Evolutionary conservation across 2,888 invertebrate genomes (phyloP).

Genomic region (Agrotis clavis): DNA sequence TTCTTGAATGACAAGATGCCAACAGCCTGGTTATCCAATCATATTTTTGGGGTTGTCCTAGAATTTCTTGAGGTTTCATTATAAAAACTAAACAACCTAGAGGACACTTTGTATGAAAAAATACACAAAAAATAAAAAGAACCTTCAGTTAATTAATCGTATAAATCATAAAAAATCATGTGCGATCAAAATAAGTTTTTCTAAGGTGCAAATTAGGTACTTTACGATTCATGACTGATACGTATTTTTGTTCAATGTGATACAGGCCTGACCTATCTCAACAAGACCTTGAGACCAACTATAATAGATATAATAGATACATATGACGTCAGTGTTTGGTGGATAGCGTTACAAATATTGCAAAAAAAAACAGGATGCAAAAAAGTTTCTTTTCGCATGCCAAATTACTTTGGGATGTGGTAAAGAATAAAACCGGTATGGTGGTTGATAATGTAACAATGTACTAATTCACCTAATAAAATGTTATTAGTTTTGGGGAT

Average conservation of each 20-base stretch:
- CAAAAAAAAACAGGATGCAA: conserved; percentile 21
- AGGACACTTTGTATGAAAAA: too few species aligned
- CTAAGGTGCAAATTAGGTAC: background rate
- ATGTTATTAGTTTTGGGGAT: too few species aligned
- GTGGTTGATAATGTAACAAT: background rate
- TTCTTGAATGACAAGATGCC: background rate
- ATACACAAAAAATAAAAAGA: background rate
- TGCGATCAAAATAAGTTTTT: conserved; percentile 29
- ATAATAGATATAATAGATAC: conserved; percentile 55
- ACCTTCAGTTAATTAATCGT: background rate
- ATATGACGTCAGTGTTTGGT: conserved; percentile 41
- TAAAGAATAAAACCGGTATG: conserved; percentile 8
- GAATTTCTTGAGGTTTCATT: background rate
- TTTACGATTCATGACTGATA: conserved; percentile 7
- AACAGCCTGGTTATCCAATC: background rate
- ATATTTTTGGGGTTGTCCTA: background rate
- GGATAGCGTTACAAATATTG: conserved; percentile 27
- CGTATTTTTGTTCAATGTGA: conserved; percentile 39
- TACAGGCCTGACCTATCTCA: conserved; percentile 57
- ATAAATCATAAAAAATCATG: conserved; percentile 1
- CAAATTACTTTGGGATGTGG: conserved; percentile 12
- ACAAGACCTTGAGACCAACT: conserved; percentile 54
- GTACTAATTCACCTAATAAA: too few species aligned
- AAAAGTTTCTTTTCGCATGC: conserved; percentile 24
- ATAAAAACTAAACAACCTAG: background rate